Evolutionary conservation across 1,140 invertebrate species (phyloP).

Genomic region (Tyrophagus putrescentiae): DNA sequence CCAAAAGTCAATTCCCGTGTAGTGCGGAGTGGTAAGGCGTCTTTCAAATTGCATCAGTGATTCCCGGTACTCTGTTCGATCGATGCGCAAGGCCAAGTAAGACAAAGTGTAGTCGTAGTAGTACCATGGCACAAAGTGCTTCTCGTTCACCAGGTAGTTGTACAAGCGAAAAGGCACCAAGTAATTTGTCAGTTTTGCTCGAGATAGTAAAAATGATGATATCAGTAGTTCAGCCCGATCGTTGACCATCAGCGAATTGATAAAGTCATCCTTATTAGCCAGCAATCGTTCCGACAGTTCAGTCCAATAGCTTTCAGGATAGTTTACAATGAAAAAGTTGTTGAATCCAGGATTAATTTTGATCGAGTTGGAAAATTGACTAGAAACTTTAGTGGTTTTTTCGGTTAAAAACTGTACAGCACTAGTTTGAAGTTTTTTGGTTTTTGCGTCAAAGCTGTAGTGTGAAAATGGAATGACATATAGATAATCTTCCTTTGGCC

Average conservation of each 20-base stretch:
- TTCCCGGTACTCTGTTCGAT: slow-evolving; percentile 11
- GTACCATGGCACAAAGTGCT: slow-evolving; percentile 34
- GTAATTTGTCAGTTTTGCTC: slow-evolving; percentile 30
- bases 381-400: not conserved
- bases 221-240: slow-evolving; percentile 32
- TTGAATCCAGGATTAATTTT: slow-evolving; percentile 69
- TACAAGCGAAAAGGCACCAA: slow-evolving; percentile 33
- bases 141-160: slow-evolving; percentile 33
- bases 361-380: slow-evolving; percentile 43
- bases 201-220: slow-evolving; percentile 34
- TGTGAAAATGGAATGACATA: slow-evolving; percentile 10
- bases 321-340: slow-evolving; percentile 71
- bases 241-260: slow-evolving; percentile 8
- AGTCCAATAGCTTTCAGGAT: slow-evolving; percentile 59
- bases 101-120: not conserved
- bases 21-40: not conserved
- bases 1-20: slow-evolving; percentile 4
- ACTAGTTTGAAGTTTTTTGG: not conserved
- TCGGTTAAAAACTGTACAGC: not conserved
- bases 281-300: slow-evolving; percentile 54
- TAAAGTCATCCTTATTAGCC: slow-evolving; percentile 29
- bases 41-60: slow-evolving; percentile 1
- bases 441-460: not conserved
- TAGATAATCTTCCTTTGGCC: not conserved
- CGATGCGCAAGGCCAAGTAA: not conserved